These are phyloP conservation scores for Dyspetes luteomarginatus DNA, from an alignment of 2,888 invertebrate genomes.

Conservation along the genomic window DNA sequence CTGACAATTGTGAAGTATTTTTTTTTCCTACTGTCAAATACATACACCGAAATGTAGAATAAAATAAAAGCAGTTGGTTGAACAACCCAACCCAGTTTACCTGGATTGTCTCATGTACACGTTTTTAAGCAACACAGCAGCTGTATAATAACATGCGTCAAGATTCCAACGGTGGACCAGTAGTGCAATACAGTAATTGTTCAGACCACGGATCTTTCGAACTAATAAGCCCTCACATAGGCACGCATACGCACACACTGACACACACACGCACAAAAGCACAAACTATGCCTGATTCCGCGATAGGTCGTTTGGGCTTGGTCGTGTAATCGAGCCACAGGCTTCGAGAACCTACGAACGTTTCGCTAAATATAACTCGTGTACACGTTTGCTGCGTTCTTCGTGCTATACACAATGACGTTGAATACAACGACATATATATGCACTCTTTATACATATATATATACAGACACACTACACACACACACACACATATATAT, in stretches of 20 bases:
- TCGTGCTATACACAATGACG: slow-evolving; percentile 12
- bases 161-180: not conserved
- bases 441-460: not conserved
- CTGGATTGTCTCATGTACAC: not conserved
- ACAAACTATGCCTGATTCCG: slow-evolving; percentile 52
- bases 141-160: not conserved
- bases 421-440: slow-evolving; percentile 2
- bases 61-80: no score
- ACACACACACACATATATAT: not conserved
- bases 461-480: not conserved
- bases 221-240: not conserved
- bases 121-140: not conserved
- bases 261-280: no score
- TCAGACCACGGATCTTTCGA: not conserved
- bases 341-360: slow-evolving; percentile 29
- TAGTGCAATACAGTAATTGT: not conserved
- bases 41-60: no score
- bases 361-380: slow-evolving; percentile 51
- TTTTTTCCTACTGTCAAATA: no score
- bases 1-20: no score
- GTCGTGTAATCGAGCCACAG: slow-evolving; percentile 62
- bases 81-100: no score
- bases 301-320: slow-evolving; percentile 56
- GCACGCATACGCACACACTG: no score
- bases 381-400: slow-evolving; percentile 26